Conservation (phyloP, 2,113 vertebrate genomes). For the Mustela nigripes region DNA sequence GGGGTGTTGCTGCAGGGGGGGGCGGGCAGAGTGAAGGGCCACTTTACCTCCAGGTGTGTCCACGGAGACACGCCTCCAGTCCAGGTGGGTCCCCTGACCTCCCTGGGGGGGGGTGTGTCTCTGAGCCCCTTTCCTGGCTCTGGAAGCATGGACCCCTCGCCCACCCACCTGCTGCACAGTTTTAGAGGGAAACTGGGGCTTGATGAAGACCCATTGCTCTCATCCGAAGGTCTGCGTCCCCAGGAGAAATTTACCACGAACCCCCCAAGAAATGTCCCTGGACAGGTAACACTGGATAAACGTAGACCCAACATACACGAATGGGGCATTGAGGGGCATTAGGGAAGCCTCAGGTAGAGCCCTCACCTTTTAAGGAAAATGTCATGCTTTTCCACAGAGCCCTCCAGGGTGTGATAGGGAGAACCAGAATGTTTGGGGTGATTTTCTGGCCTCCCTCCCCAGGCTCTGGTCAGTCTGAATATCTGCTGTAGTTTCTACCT, state of each 20-base stretch:
- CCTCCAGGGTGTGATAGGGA: neutral
- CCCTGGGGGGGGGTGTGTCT: too few relatives aligned
- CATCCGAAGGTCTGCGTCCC: neutral
- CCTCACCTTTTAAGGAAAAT: neutral
- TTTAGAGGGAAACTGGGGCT: neutral
- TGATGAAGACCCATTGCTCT: rapidly evolving
- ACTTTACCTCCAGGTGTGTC: neutral
- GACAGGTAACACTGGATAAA: rapidly evolving
- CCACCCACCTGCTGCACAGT: rapidly evolving
- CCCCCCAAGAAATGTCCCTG: neutral
- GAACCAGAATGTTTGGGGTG: neutral
- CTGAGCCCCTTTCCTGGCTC: neutral
- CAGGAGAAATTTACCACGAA: neutral
- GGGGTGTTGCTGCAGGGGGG: neutral
- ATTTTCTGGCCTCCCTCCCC: neutral
- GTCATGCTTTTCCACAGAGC: neutral
- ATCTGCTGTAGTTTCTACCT: neutral
- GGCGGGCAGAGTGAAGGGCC: rapidly evolving
- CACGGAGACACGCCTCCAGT: rapidly evolving
- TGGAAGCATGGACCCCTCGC: rapidly evolving
- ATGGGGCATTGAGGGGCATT: neutral
- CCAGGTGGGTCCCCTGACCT: neutral
- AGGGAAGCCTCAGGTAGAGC: neutral
- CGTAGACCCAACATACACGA: neutral
- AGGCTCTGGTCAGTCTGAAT: neutral